These are phyloP conservation scores for Caenorhabditis sp. DNA, from an alignment of 2,888 invertebrate species.

Conservation along the genomic window DNA sequence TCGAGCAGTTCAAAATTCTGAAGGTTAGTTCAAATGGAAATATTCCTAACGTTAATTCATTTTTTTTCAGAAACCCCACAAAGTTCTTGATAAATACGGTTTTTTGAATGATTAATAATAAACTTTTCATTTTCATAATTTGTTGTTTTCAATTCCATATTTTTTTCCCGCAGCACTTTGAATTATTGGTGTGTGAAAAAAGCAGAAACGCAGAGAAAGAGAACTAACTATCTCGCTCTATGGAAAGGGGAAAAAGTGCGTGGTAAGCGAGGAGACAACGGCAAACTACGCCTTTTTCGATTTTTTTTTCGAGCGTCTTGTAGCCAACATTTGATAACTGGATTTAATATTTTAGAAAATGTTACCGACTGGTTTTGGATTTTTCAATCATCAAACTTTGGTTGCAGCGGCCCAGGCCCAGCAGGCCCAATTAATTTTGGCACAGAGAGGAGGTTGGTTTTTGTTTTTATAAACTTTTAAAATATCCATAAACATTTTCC, in stretches of 20 bases:
- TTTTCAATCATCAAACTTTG: conserved; percentile 8
- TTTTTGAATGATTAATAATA: background rate
- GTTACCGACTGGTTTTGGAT: conserved; percentile 21
- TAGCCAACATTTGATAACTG: too few species aligned
- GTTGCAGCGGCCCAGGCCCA: conserved; percentile 19
- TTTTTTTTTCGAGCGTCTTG: too few species aligned
- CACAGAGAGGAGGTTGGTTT: conserved; percentile 26
- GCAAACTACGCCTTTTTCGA: too few species aligned
- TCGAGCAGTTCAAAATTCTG: background rate
- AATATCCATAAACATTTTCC: background rate
- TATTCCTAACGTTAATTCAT: too few species aligned
- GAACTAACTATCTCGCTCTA: too few species aligned
- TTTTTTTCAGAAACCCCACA: background rate
- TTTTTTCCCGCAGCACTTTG: too few species aligned
- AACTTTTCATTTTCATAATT: background rate
- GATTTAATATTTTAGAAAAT: conserved; percentile 21
- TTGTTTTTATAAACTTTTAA: background rate
- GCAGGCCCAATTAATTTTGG: conserved; percentile 18
- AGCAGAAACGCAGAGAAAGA: background rate
- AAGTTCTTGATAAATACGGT: background rate
- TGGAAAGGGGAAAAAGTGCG: too few species aligned
- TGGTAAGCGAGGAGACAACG: too few species aligned
- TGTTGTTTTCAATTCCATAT: background rate
- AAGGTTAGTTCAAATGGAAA: background rate
- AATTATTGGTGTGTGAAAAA: too few species aligned